Conservation (phyloP, 2,888 invertebrate species). For the Trachelus tabidus region DNA sequence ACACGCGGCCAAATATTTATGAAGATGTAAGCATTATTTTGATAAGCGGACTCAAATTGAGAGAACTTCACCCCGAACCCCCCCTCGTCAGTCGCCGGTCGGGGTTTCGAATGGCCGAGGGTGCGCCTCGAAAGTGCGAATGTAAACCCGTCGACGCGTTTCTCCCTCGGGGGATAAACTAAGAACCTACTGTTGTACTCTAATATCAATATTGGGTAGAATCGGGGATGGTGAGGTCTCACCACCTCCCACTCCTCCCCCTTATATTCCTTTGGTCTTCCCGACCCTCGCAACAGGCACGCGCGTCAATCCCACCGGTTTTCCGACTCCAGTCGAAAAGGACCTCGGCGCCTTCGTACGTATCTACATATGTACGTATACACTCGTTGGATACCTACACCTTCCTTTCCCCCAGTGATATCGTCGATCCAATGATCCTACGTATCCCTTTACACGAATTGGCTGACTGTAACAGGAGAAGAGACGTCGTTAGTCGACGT, state of each 20-base stretch:
- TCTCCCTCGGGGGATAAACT: slow-evolving; percentile 38
- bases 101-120: slow-evolving; percentile 15
- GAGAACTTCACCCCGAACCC: slow-evolving; percentile 23
- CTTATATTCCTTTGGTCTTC: background rate
- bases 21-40: slow-evolving; percentile 66
- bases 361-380: background rate
- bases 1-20: slow-evolving; percentile 60
- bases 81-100: background rate
- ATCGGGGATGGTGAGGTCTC: slow-evolving; percentile 16
- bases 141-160: slow-evolving; percentile 61
- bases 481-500: background rate
- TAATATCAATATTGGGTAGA: slow-evolving; percentile 57
- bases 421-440: background rate
- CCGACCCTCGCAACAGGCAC: background rate
- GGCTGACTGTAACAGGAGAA: background rate
- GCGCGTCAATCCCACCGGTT: background rate
- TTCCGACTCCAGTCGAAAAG: background rate
- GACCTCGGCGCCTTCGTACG: background rate
- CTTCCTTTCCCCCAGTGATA: background rate
- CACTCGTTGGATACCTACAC: background rate
- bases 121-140: slow-evolving; percentile 54
- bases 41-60: slow-evolving; percentile 61
- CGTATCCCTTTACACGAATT: background rate
- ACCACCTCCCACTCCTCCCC: background rate
- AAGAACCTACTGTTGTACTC: slow-evolving; percentile 57